phyloP scores from a whole-genome alignment of 2,113 vertebrate genomes.

The Lycocorax pyrrhopterus region DNA sequence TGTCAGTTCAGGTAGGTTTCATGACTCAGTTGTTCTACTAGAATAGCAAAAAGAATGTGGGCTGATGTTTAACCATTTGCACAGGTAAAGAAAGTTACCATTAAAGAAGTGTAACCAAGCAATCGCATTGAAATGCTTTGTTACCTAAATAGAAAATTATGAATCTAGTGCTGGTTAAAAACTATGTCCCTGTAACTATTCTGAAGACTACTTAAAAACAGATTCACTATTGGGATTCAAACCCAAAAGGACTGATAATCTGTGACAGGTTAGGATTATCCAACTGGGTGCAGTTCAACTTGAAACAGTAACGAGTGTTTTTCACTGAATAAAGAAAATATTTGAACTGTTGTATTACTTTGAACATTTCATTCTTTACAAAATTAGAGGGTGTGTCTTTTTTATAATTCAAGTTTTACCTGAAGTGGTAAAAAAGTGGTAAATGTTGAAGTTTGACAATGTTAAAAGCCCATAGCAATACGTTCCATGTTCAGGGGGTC shows the following conservation, averaged over 20 bases:
- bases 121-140: fast-evolving
- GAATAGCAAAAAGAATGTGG: neutral
- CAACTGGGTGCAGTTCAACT: neutral
- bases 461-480: neutral
- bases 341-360: neutral
- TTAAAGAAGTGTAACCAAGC: neutral
- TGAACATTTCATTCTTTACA: neutral
- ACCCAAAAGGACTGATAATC: neutral
- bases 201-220: neutral
- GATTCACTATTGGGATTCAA: neutral
- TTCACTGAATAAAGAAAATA: neutral
- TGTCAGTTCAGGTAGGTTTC: neutral
- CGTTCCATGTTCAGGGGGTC: neutral
- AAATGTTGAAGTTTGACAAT: neutral
- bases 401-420: neutral
- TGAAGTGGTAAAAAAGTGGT: neutral
- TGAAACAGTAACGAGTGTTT: neutral
- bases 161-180: neutral
- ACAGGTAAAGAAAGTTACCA: neutral
- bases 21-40: neutral
- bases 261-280: neutral
- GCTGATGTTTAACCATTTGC: neutral
- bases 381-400: neutral
- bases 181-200: neutral
- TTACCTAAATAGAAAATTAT: neutral